phyloP scores from a whole-genome alignment of 2,797 vertebrate species.

The Ataeniobius toweri region DNA sequence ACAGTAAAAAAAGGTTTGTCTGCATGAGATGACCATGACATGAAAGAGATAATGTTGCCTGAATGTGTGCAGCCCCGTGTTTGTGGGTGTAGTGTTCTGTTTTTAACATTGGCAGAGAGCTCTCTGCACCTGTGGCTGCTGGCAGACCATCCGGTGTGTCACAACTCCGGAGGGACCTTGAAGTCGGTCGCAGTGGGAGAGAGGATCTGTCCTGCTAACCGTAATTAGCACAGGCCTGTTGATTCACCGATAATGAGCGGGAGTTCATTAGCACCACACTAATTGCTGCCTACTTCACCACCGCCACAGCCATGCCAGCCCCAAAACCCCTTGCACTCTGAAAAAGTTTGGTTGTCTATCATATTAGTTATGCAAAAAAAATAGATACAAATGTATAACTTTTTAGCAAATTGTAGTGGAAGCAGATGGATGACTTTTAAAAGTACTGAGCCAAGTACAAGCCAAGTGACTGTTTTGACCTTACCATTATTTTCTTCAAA shows the following conservation, averaged over 20 bases:
- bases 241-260: constrained; percentile 84
- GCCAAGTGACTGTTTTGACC: background rate
- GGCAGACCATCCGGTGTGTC: constrained; percentile 73
- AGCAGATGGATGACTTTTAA: constrained; percentile 55
- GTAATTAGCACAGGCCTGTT: constrained; percentile 85
- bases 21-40: constrained; percentile 56
- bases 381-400: constrained; percentile 37
- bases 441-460: background rate
- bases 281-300: constrained; percentile 83
- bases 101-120: constrained; percentile 70
- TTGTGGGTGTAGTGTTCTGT: constrained; percentile 57
- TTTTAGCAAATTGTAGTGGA: constrained; percentile 46
- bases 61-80: constrained; percentile 16
- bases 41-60: constrained; percentile 25
- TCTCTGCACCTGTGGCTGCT: constrained; percentile 78
- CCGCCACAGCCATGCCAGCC: constrained; percentile 50
- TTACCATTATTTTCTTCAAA: background rate
- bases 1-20: constrained; percentile 26
- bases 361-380: constrained; percentile 51
- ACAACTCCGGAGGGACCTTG: constrained; percentile 75
- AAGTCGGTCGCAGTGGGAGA: constrained; percentile 75
- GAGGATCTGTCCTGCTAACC: constrained; percentile 80
- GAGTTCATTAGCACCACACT: constrained; percentile 83
- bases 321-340: constrained; percentile 41
- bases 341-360: constrained; percentile 68